Percentiles rank a stretch among this genome's conserved stretches.
These are phyloP conservation scores for Suncus etruscus DNA, from an alignment of 2,113 vertebrate genomes.

Conservation along the genomic window DNA sequence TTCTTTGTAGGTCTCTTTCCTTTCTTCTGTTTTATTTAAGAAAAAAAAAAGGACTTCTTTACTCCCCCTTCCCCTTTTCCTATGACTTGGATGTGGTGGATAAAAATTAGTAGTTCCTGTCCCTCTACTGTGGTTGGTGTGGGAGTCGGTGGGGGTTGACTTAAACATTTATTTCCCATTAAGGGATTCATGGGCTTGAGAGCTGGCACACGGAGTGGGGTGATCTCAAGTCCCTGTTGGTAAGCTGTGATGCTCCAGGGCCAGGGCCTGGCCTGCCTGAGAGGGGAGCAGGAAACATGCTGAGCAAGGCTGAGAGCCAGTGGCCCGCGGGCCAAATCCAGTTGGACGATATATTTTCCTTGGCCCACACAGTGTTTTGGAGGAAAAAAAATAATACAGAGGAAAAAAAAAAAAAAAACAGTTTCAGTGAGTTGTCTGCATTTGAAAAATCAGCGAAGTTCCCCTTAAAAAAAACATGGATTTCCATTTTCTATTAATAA, in stretches of 20 bases:
- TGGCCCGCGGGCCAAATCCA: not conserved
- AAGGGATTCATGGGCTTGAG: constrained; percentile 3
- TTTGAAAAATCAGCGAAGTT: constrained; percentile 37
- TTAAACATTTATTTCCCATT: constrained; percentile 54
- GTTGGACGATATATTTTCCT: constrained; percentile 22
- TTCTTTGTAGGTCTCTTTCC: constrained; percentile 53
- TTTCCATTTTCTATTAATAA: constrained; percentile 70
- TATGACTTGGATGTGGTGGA: constrained; percentile 54
- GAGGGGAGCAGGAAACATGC: not conserved
- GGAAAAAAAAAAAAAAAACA: not conserved
- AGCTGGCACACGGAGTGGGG: not conserved
- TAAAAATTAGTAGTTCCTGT: constrained; percentile 39
- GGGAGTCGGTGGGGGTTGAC: not conserved
- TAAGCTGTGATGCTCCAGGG: not conserved
- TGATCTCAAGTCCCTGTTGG: not conserved
- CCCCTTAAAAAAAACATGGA: not conserved
- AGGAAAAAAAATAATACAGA: not conserved
- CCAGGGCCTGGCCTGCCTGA: not conserved
- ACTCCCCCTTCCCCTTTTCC: not conserved
- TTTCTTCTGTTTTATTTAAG: not conserved
- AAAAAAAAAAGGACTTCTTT: not conserved
- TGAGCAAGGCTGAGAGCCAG: not conserved
- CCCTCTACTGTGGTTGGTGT: not conserved
- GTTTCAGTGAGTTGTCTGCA: not conserved
- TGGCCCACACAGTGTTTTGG: constrained; percentile 49